These are phyloP conservation scores for Tragelaphus scriptus DNA, from an alignment of 2,113 vertebrate genomes.

Conservation along the genomic window DNA sequence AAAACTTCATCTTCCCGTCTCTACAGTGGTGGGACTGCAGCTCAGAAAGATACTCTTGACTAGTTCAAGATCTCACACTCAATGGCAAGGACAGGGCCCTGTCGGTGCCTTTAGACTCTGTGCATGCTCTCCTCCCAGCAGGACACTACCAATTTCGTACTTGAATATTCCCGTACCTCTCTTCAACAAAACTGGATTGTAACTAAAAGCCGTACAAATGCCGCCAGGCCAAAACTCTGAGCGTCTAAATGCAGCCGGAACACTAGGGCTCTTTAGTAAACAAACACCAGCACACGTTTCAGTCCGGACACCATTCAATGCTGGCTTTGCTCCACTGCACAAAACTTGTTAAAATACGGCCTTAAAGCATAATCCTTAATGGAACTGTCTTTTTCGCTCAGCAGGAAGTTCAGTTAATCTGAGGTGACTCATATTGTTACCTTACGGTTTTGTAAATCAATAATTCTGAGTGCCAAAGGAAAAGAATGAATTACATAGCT, in stretches of 20 bases:
- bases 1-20: background rate
- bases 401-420: background rate
- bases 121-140: background rate
- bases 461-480: background rate
- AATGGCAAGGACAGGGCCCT: background rate
- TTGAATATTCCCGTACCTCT: background rate
- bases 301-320: background rate
- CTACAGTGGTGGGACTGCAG: background rate
- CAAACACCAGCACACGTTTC: background rate
- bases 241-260: background rate
- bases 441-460: background rate
- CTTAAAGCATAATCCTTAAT: background rate
- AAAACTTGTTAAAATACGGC: background rate
- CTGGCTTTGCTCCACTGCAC: background rate
- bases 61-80: background rate
- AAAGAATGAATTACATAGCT: background rate
- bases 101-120: background rate
- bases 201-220: background rate
- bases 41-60: conserved; percentile 3
- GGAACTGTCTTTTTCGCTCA: background rate
- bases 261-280: background rate
- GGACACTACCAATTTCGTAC: background rate
- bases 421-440: background rate
- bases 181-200: background rate
- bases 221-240: background rate